Evolutionary conservation across 2,797 vertebrate genomes (phyloP).

Genomic region (Aulostomus chinensis): DNA sequence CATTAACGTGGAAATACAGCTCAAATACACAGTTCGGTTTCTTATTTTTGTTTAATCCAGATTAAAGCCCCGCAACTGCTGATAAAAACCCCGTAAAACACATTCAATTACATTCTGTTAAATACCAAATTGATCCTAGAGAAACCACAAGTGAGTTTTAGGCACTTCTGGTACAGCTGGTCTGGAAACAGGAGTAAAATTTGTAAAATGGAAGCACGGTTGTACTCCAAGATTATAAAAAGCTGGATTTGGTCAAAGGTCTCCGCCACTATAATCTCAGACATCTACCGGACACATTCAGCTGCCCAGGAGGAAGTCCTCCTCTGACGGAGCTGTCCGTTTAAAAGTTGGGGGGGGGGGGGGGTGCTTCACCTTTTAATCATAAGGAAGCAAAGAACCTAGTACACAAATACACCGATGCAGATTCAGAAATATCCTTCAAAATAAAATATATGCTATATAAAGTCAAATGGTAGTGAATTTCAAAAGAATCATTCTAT

Average conservation of each 20-base stretch:
- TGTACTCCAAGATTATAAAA: background rate
- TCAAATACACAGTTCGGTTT: background rate
- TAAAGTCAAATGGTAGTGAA: constrained; percentile 10
- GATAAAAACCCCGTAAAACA: too few relatives aligned
- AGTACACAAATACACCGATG: constrained; percentile 35
- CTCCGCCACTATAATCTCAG: too few relatives aligned
- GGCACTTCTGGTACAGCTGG: constrained; percentile 50
- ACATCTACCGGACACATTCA: too few relatives aligned
- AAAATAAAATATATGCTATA: constrained; percentile 27
- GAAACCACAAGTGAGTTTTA: too few relatives aligned
- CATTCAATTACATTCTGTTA: too few relatives aligned
- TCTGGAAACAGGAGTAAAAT: constrained; percentile 2
- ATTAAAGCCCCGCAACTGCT: too few relatives aligned
- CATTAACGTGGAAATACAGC: constrained; percentile 1
- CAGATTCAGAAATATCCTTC: constrained; percentile 26
- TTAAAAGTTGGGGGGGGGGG: too few relatives aligned
- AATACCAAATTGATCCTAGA: constrained; percentile 1
- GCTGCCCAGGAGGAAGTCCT: too few relatives aligned
- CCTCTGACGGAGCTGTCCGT: too few relatives aligned
- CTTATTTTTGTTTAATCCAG: too few relatives aligned
- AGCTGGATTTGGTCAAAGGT: background rate
- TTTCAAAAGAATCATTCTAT: constrained; percentile 46
- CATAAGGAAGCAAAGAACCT: constrained; percentile 11
- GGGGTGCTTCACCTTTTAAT: background rate
- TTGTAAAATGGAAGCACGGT: constrained; percentile 15